These are phyloP conservation scores for Nyctereutes procyonoides DNA, from an alignment of 2,113 vertebrate genomes.

Conservation along the genomic window DNA sequence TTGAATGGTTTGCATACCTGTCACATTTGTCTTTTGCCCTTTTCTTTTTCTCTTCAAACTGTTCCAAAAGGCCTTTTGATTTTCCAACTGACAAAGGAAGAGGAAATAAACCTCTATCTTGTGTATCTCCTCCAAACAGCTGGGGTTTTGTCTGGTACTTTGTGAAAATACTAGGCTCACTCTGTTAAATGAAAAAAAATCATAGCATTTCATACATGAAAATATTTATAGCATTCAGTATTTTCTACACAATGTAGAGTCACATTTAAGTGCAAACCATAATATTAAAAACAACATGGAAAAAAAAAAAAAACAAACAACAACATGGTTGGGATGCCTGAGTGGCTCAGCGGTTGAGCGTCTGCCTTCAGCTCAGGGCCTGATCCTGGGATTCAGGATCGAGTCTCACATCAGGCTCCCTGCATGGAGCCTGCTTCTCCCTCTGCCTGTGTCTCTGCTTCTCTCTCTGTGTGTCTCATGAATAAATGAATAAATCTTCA, in stretches of 20 bases:
- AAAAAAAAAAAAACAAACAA: too few relatives aligned
- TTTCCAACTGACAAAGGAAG: constrained; percentile 83
- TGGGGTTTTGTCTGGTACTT: constrained; percentile 94
- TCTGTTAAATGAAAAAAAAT: constrained; percentile 86
- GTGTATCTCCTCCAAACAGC: constrained; percentile 90
- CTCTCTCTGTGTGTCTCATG: too few relatives aligned
- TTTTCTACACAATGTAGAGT: constrained; percentile 18
- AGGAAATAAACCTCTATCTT: constrained; percentile 83
- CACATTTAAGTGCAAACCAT: constrained; percentile 16
- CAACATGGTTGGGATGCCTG: too few relatives aligned
- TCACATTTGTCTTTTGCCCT: constrained; percentile 92
- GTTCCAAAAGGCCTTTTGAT: constrained; percentile 88
- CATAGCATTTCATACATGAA: constrained; percentile 68
- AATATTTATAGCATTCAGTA: constrained; percentile 65
- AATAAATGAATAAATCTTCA: too few relatives aligned
- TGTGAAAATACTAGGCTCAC: constrained; percentile 89
- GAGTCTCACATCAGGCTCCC: too few relatives aligned
- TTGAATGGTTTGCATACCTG: constrained; percentile 85
- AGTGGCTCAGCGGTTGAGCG: too few relatives aligned
- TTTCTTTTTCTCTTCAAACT: constrained; percentile 93
- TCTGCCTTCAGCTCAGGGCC: too few relatives aligned
- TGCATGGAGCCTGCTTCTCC: too few relatives aligned
- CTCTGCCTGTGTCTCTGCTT: too few relatives aligned
- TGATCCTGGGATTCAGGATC: too few relatives aligned
- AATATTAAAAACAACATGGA: neutral